Evolutionary conservation across 2,888 invertebrate species (phyloP), one percentile per base, ranked within the genome.

Genomic region (Drosophila niveifrons): DNA sequence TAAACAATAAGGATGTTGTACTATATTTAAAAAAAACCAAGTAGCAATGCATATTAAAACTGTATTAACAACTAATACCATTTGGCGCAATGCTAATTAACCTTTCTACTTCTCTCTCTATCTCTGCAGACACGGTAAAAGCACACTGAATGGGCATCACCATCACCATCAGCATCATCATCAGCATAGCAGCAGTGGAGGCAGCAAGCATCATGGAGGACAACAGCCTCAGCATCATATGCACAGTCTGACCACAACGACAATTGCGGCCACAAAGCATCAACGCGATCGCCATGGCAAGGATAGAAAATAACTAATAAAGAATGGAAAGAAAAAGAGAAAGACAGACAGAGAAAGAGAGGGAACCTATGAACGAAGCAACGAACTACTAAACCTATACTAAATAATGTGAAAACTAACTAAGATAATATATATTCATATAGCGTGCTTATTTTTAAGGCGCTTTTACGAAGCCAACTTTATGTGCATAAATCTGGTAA

Each of bases 41-140:
- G 78, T 81, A 75, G 90, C 50, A 88, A 84, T 75, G 61, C 76
- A 71, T 76, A 70, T 58, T 67, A 68, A 74, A 69, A 51, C 34
- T 61, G 52, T 36, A 15, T 9, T 6, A 13, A 2, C 2, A 15
- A 11, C 10, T n/a, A 43, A 3, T 46, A 1, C 0, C 1, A n/a
- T 10, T 6, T 23, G 11, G 36, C 36, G 29, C 0, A 8, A 36
- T 28, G 13, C 0, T 72, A n/a, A 69, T 39, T 8, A 10, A n/a
- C 39, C 31, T 23, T 9, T 10, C 1, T 31, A 11, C 36, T 39
- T 15, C 1, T 23, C 3, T 53, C 34, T 63, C 9, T 62, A 17
- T 53, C 23, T n/a, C 58, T 64, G 11, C 76, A 91, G 90, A 80
- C 85, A 89, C 79, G 90, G 91, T 90, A 91, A 91, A 91, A 90